These are phyloP conservation scores for Aramus guarauna DNA, from an alignment of 2,113 vertebrate genomes.

Conservation along the genomic window DNA sequence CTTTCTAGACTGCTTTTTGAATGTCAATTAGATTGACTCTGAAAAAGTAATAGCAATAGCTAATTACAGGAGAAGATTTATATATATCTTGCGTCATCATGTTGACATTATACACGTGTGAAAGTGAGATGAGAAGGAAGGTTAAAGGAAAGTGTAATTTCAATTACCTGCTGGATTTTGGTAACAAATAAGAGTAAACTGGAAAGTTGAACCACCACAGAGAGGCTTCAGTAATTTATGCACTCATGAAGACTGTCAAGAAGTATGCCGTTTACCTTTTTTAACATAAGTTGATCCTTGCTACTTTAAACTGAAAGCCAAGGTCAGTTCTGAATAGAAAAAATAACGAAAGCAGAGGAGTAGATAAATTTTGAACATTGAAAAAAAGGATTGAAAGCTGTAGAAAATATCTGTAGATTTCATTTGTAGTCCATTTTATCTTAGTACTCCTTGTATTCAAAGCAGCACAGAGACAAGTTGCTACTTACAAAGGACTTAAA, in stretches of 20 bases:
- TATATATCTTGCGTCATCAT: background rate
- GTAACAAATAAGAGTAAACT: background rate
- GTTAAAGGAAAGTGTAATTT: background rate
- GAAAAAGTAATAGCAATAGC: conserved; percentile 31
- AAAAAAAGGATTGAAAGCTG: background rate
- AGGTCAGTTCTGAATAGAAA: background rate
- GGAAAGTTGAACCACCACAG: background rate
- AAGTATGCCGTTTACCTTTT: background rate
- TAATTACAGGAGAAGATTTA: background rate
- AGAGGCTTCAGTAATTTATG: background rate
- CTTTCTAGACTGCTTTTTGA: conserved; percentile 31
- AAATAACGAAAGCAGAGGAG: background rate
- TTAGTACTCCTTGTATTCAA: background rate
- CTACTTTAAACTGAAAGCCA: background rate
- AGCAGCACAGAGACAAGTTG: background rate
- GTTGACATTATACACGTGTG: background rate
- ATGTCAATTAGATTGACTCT: conserved; percentile 34
- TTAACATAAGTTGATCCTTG: background rate
- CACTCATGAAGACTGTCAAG: background rate
- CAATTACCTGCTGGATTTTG: background rate
- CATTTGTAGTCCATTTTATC: background rate
- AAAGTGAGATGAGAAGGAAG: background rate
- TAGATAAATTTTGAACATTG: background rate
- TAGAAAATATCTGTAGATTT: background rate
- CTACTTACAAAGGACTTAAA: background rate